Evolutionary conservation across 2,113 vertebrate genomes (phyloP), one percentile per base, ranked within the genome.

Genomic region (Puma concolor): DNA sequence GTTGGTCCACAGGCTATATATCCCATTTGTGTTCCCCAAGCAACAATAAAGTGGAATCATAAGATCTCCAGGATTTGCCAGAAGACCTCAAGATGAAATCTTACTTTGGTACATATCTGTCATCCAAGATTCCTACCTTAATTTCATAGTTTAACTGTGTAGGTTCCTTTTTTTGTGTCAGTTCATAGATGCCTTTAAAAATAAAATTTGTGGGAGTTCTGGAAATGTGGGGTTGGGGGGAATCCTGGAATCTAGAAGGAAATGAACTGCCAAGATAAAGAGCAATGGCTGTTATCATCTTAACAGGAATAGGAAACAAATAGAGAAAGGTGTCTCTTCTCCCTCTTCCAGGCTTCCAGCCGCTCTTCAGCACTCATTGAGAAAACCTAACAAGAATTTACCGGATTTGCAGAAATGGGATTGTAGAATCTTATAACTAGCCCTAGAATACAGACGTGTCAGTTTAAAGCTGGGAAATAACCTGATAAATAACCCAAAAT

Each of bases 201-300:
- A 13, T 80, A 29, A 72, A 33, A 44, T 57, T 57, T 57, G 54
- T 57, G 54, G 54, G 54, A 1, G 1, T 57, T 57, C 27, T 82
- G 16, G 13, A 23, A 69, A 33, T 52, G 13, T n/a, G 29, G 27
- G 6, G 2, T 2, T 8, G 1, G 17, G 3, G 3, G 17, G 3
- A 25, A 11, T 87, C 29, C 16, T n/a, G 11, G 7, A 74, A 71
- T 38, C 52, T 36, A 89, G 6, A 83, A 50, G 8, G 63, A 84
- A 71, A 14, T 66, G 36, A 7, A 60, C 11, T 16, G 16, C 11
- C 63, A 89, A 36, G 38, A 71, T 60, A 38, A 85, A 88, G 29
- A 74, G 9, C 4, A 17, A 38, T 67, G 21, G 2, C 15, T 79
- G 5, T 83, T 27, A 7, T 77, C 38, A 23, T 52, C 4, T 50